phyloP scores from a whole-genome alignment of 2,888 invertebrate species.

The Eristalis intricaria region DNA sequence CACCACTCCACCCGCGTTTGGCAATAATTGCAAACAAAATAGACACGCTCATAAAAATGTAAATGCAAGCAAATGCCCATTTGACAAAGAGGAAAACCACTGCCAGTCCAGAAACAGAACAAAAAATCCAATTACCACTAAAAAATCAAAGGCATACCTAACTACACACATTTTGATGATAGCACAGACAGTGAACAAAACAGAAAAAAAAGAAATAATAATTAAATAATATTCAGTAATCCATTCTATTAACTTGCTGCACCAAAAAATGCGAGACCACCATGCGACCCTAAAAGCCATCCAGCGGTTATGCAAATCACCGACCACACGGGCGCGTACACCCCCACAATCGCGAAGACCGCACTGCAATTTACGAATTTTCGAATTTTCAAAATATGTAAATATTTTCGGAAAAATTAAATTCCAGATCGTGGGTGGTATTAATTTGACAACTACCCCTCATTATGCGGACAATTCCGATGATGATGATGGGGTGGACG shows the following conservation, averaged over 20 bases:
- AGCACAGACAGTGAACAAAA: constrained; percentile 1
- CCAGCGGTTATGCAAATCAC: constrained; percentile 28
- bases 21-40: background rate
- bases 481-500: background rate
- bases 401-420: constrained; percentile 50
- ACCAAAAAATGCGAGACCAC: constrained; percentile 16
- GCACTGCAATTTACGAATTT: background rate
- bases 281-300: constrained; percentile 8
- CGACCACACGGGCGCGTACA: constrained; percentile 1
- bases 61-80: background rate
- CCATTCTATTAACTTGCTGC: constrained; percentile 59
- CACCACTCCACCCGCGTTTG: background rate
- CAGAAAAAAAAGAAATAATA: constrained; percentile 26
- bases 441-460: constrained; percentile 51
- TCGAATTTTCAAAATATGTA: constrained; percentile 35
- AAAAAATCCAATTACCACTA: constrained; percentile 32
- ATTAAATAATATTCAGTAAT: constrained; percentile 36
- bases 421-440: constrained; percentile 19
- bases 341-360: background rate
- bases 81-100: constrained; percentile 32
- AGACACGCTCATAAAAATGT: constrained; percentile 1
- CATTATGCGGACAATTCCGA: constrained; percentile 48
- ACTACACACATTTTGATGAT: constrained; percentile 19
- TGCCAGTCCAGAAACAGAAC: background rate
- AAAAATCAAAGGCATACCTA: constrained; percentile 34